phyloP scores from a whole-genome alignment of 2,113 vertebrate species.

The Panthera uncia region DNA sequence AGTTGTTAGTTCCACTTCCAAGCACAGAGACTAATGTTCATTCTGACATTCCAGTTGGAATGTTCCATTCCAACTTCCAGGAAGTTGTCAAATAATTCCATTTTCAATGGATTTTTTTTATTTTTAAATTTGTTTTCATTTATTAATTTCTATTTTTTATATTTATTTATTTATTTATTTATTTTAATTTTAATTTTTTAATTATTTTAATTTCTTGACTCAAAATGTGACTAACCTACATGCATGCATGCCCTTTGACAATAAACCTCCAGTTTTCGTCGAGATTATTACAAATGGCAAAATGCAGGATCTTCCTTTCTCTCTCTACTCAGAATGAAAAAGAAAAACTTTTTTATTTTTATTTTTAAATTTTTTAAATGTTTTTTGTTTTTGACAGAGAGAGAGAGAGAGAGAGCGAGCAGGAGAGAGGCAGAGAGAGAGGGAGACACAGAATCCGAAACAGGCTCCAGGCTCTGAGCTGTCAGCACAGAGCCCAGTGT shows the following conservation, averaged over 20 bases:
- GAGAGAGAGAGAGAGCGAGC: too few relatives aligned
- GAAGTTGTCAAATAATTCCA: constrained; percentile 36
- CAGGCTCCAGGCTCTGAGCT: too few relatives aligned
- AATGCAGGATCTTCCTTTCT: neutral
- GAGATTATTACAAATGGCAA: neutral
- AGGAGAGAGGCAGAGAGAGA: too few relatives aligned
- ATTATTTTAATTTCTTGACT: constrained; percentile 23
- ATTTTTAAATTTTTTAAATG: too few relatives aligned
- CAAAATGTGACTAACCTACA: constrained; percentile 20
- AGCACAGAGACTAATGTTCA: neutral
- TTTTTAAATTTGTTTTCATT: neutral
- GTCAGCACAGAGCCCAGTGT: too few relatives aligned
- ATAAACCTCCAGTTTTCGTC: neutral
- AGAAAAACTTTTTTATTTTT: neutral
- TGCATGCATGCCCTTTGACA: neutral
- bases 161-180: too few relatives aligned
- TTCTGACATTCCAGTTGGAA: neutral
- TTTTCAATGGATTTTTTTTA: neutral
- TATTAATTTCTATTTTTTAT: too few relatives aligned
- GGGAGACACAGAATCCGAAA: too few relatives aligned
- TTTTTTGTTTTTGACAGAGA: too few relatives aligned
- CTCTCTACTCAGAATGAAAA: neutral
- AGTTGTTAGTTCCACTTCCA: neutral
- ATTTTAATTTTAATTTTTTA: neutral
- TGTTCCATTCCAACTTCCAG: neutral